These are phyloP conservation scores for Nycticryphes semicollaris DNA, from an alignment of 2,113 vertebrate species.

Conservation along the genomic window DNA sequence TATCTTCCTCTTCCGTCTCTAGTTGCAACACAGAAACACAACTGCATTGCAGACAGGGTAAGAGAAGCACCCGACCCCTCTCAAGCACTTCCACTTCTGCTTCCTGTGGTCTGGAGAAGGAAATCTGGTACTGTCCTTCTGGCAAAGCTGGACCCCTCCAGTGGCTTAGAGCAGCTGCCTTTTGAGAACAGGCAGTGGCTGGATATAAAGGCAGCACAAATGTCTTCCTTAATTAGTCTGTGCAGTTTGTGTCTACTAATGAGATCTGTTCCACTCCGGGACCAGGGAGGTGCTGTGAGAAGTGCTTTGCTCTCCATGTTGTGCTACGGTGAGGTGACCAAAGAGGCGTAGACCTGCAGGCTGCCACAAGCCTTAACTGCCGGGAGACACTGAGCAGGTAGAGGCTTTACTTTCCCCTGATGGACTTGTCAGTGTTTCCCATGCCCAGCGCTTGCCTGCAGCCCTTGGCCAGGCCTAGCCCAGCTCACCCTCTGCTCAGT, in stretches of 20 bases:
- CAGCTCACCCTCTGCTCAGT: background rate
- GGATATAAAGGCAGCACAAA: background rate
- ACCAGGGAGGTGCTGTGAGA: background rate
- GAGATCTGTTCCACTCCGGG: background rate
- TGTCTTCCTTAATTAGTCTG: background rate
- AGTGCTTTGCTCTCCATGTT: background rate
- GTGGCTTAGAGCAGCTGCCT: background rate
- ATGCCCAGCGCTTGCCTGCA: rapidly evolving
- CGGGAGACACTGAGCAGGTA: background rate
- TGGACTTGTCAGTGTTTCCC: background rate
- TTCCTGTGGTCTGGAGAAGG: background rate
- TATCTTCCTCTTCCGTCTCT: background rate
- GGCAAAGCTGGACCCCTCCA: background rate
- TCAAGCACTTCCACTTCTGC: background rate
- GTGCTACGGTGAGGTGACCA: background rate
- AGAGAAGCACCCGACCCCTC: background rate
- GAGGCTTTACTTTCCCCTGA: background rate
- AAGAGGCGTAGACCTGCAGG: background rate
- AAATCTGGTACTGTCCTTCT: background rate
- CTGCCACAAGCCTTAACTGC: background rate
- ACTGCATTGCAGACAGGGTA: background rate
- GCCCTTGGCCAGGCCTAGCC: background rate
- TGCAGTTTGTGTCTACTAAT: background rate
- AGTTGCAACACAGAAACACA: background rate
- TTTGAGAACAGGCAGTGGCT: background rate